phyloP scores from a whole-genome alignment of 2,888 invertebrate species.

The Drosophila tripunctata region DNA sequence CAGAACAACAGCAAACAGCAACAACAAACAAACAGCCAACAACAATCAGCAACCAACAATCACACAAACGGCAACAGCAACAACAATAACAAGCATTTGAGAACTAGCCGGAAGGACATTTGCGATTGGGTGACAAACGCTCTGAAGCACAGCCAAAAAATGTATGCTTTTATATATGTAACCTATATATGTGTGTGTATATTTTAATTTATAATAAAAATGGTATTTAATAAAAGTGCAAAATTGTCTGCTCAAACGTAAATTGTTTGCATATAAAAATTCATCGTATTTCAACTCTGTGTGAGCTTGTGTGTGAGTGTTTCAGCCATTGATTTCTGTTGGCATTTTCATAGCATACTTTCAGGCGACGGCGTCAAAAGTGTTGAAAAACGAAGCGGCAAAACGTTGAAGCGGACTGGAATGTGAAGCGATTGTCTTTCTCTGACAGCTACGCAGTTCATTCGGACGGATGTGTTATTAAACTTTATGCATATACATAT shows the following conservation, averaged over 20 bases:
- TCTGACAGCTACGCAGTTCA: conserved; percentile 44
- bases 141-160: neutral
- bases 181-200: neutral
- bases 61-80: neutral
- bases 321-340: neutral
- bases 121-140: conserved; percentile 11
- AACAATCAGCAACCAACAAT: conserved; percentile 25
- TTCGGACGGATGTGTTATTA: conserved; percentile 59
- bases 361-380: neutral
- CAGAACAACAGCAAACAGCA: conserved; percentile 14
- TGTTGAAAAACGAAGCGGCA: conserved; percentile 18
- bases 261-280: neutral
- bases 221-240: conserved; percentile 23
- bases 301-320: neutral
- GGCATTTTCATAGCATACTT: conserved; percentile 16
- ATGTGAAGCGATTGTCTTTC: conserved; percentile 21
- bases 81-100: conserved; percentile 34
- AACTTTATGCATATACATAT: conserved; percentile 71
- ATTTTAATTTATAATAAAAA: conserved; percentile 24
- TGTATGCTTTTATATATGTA: neutral
- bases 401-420: conserved; percentile 7
- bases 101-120: conserved; percentile 58
- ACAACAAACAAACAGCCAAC: conserved; percentile 7
- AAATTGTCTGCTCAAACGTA: neutral
- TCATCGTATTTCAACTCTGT: neutral